phyloP scores from a whole-genome alignment of 2,113 vertebrate species.

The Phylloscopus trochilus region DNA sequence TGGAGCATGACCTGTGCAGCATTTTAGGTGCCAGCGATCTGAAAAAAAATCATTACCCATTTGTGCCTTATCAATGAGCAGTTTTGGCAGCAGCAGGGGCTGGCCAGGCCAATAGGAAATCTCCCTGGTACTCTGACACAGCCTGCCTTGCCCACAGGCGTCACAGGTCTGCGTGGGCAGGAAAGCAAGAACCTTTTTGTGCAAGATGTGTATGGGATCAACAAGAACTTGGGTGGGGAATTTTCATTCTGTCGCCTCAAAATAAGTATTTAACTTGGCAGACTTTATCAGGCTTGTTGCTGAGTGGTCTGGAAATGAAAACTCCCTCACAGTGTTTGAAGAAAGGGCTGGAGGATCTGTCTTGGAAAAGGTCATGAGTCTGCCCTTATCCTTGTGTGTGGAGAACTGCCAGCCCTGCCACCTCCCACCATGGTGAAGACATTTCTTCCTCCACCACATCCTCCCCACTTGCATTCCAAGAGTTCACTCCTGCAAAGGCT shows the following conservation, averaged over 20 bases:
- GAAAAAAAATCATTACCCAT: background rate
- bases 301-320: background rate
- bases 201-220: background rate
- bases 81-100: background rate
- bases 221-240: background rate
- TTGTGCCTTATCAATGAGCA: background rate
- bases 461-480: background rate
- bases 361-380: background rate
- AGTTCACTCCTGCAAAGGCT: background rate
- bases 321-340: fast-evolving
- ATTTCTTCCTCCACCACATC: background rate
- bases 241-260: background rate
- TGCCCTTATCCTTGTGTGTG: background rate
- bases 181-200: background rate
- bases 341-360: background rate
- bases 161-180: background rate
- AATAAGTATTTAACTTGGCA: background rate
- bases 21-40: background rate
- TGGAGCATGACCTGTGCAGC: background rate
- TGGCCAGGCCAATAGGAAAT: background rate
- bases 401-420: background rate
- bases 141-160: background rate
- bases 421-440: background rate
- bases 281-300: background rate
- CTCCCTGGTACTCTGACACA: background rate